Percentiles rank a stretch among this genome's conserved stretches.
Evolutionary conservation across 2,113 vertebrate genomes (phyloP).

Genomic region (Dolichallabes microphthalmus): DNA sequence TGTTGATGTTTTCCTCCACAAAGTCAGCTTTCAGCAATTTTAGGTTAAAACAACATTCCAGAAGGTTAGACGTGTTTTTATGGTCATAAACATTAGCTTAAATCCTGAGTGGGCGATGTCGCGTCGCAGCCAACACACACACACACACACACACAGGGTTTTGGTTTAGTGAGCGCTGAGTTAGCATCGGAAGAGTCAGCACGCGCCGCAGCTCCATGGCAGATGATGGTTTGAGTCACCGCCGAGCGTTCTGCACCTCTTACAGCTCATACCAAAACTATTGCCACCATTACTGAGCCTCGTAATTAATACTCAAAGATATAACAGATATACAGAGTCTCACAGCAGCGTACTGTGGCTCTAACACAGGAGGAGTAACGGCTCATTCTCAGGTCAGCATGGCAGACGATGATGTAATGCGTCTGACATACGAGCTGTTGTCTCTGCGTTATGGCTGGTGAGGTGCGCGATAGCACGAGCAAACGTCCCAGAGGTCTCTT

Average conservation of each 20-base stretch:
- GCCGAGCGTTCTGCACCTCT: background rate
- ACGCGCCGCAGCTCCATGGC: constrained; percentile 20
- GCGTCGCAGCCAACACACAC: constrained; percentile 34
- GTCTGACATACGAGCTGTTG: background rate
- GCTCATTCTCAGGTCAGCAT: background rate
- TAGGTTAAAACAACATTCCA: constrained; percentile 23
- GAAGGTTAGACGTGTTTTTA: constrained; percentile 25
- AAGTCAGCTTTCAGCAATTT: constrained; percentile 13
- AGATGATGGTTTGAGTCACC: background rate
- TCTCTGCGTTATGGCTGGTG: background rate
- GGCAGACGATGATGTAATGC: background rate
- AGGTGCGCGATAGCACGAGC: background rate
- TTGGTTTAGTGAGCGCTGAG: constrained; percentile 45
- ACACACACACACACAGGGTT: background rate
- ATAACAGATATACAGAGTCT: no score
- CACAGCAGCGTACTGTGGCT: no score
- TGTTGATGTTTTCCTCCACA: background rate
- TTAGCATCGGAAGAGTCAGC: constrained; percentile 36
- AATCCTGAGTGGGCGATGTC: constrained; percentile 21
- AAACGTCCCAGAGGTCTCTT: background rate
- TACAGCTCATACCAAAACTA: background rate
- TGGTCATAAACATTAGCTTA: constrained; percentile 46
- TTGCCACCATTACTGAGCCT: background rate
- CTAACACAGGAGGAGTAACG: background rate
- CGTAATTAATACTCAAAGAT: no score